A percentile compares a stretch with the other conserved stretches of the same genome.
Evolutionary conservation across 2,888 invertebrate genomes (phyloP).

Genomic region (Octonoba sinensis): DNA sequence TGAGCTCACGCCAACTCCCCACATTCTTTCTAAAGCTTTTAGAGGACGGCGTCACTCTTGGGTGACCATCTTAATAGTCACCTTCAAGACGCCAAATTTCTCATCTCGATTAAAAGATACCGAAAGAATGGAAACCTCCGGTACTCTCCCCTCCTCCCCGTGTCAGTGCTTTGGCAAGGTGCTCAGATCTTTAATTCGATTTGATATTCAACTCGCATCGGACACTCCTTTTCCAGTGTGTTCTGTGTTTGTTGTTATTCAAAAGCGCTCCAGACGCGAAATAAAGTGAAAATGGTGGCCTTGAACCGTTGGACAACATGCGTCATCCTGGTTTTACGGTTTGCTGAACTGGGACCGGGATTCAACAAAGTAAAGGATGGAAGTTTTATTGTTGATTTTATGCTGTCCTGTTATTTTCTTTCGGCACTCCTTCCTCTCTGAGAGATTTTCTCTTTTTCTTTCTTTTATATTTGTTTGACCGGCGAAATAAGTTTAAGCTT

Average conservation of each 20-base stretch:
- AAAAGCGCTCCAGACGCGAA: conserved; percentile 1
- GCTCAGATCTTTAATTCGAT: too few species aligned
- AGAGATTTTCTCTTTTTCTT: background rate
- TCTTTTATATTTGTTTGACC: background rate
- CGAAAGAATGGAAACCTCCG: too few species aligned
- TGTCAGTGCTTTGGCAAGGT: too few species aligned
- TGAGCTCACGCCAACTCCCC: too few species aligned
- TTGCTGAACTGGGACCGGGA: conserved; percentile 9
- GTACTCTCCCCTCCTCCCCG: too few species aligned
- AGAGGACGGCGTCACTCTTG: too few species aligned
- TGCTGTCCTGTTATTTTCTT: background rate
- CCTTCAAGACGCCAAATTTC: too few species aligned
- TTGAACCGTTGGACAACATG: conserved; percentile 15
- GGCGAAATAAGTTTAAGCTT: conserved; percentile 12
- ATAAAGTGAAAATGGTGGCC: conserved; percentile 32
- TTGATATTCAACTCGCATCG: too few species aligned
- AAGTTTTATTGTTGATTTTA: conserved; percentile 9
- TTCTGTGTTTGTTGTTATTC: background rate
- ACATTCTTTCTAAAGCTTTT: too few species aligned
- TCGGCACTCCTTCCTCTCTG: background rate
- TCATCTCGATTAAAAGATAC: too few species aligned
- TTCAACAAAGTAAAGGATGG: conserved; percentile 23
- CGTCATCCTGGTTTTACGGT: conserved; percentile 30
- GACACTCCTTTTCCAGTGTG: too few species aligned
- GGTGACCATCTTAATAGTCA: too few species aligned